Conservation (phyloP, 2,113 vertebrate species). For the Chaetodon auriga region DNA sequence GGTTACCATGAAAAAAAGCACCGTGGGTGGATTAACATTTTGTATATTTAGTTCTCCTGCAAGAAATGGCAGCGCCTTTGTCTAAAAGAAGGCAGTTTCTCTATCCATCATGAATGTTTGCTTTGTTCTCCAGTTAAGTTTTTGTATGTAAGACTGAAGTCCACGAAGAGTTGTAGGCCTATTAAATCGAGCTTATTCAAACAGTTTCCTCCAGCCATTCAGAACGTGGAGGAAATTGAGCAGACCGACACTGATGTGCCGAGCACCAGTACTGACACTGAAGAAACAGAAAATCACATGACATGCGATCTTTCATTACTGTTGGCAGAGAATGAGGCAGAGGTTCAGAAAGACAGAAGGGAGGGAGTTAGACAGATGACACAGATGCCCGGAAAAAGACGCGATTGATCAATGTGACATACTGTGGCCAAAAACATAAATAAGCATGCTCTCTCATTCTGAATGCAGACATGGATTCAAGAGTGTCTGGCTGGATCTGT, state of each 20-base stretch:
- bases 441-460: slow-evolving; percentile 13
- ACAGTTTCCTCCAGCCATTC: slow-evolving; percentile 17
- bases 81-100: background rate
- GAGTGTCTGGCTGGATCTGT: background rate
- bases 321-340: slow-evolving; percentile 23
- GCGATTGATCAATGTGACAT: slow-evolving; percentile 11
- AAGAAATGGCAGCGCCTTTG: background rate
- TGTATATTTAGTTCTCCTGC: slow-evolving; percentile 33
- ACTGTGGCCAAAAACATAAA: slow-evolving; percentile 35
- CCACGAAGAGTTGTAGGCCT: background rate
- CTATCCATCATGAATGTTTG: slow-evolving; percentile 3
- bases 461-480: slow-evolving; percentile 18
- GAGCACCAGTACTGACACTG: background rate
- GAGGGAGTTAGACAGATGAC: slow-evolving; percentile 5
- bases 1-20: slow-evolving; percentile 33
- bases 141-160: background rate
- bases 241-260: slow-evolving; percentile 21
- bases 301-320: slow-evolving; percentile 24
- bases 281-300: slow-evolving; percentile 33
- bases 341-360: background rate
- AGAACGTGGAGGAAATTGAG: slow-evolving; percentile 14
- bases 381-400: slow-evolving; percentile 1
- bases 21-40: slow-evolving; percentile 57
- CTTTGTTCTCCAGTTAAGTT: background rate
- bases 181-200: slow-evolving; percentile 27